Base-by-base conservation (phyloP, 2,888 invertebrate genomes). In the Napeogenes sylphis region DNA sequence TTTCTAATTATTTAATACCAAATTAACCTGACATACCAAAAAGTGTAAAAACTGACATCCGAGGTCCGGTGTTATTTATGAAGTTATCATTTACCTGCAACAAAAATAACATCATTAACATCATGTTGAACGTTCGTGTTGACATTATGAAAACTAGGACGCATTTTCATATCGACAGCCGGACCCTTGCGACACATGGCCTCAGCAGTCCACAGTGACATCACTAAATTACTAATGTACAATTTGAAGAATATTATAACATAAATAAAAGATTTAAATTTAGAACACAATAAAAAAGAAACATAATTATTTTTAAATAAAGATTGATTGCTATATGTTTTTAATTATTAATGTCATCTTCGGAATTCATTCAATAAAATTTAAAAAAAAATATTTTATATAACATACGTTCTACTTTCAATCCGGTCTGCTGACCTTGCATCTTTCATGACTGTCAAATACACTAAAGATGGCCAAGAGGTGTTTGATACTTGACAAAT, bases 131-230 rank as follows among this genome's bases (percentile, higher is more conserved):
- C 30, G 59, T 56, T 56, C 68, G 75, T 79, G 82, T 81, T 82
- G 82, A 81, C 82, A 85, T 83, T 82, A 78, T 64, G 60, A 65
- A 73, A 84, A 81, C 82, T 85, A 79, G 83, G 81, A 68, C 82
- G 71, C 72, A 70, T 67, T 79, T 71, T 72, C 70, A 68, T 78
- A 85, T 81, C 84, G 63, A 71, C 64, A 70, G 73, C 77, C 77
- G 75, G 74, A 79, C 80, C 81, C 84, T 87, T 87, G 81, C 83
- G 76, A 76, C 81, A 85, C 71, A 45, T 76, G 73, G 74, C 81
- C 81, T 78, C 73, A 71, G 70, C 77, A 76, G 80, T 83, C 79
- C 57, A 70, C 54, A 45, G 53, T 35, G 75, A 30, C 54, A 33
- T 60, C 46, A 61, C 45, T 55, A 21, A 21, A 21, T 21, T 21